These are phyloP conservation scores for Pogoniulus pusillus DNA, from an alignment of 2,797 vertebrate species.

Conservation along the genomic window DNA sequence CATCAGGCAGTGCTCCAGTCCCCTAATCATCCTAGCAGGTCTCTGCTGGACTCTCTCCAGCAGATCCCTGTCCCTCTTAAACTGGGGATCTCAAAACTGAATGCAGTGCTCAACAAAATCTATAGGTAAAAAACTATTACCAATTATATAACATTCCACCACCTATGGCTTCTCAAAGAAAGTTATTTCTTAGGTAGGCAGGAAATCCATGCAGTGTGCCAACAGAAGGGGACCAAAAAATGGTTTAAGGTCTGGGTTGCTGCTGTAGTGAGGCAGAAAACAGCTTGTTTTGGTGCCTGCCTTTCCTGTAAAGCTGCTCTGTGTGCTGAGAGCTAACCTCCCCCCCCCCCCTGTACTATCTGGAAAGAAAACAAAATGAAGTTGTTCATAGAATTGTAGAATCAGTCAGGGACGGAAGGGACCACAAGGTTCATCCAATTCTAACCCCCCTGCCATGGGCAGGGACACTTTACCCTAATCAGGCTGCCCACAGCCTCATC, in stretches of 20 bases:
- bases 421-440: too few relatives aligned
- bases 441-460: too few relatives aligned
- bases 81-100: too few relatives aligned
- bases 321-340: background rate
- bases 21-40: too few relatives aligned
- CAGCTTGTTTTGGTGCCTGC: background rate
- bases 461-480: too few relatives aligned
- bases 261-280: background rate
- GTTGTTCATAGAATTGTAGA: too few relatives aligned
- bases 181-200: background rate
- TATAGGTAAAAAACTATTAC: background rate
- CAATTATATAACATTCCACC: background rate
- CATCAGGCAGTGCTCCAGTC: too few relatives aligned
- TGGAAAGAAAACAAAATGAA: too few relatives aligned
- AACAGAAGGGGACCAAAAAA: background rate
- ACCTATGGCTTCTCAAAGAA: background rate
- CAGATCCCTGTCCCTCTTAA: too few relatives aligned
- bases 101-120: background rate
- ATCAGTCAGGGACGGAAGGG: too few relatives aligned
- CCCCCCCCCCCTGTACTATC: background rate
- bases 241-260: background rate
- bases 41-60: too few relatives aligned
- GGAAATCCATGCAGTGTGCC: background rate
- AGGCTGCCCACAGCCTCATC: too few relatives aligned
- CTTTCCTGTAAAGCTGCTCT: background rate